Percentiles rank a stretch among this genome's conserved stretches.
Conservation (phyloP, 2,797 vertebrate species). For the Eulemur mongoz region DNA sequence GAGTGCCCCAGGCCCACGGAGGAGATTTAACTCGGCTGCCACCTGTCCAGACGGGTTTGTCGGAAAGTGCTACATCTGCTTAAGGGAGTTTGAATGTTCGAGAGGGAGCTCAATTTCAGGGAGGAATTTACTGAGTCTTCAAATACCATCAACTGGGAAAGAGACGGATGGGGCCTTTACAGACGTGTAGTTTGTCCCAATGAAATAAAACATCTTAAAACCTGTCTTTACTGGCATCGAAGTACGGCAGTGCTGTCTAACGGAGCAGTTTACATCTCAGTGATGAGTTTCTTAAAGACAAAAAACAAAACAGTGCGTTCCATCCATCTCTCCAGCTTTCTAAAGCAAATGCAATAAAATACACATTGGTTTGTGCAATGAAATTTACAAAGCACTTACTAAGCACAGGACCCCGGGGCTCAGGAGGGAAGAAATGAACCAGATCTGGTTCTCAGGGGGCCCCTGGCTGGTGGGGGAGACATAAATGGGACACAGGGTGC, state of each 20-base stretch:
- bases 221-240: not conserved
- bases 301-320: not conserved
- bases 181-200: constrained; percentile 27
- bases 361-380: not conserved
- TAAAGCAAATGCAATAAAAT: not conserved
- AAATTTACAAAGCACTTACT: not conserved
- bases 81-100: constrained; percentile 57
- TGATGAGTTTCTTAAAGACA: not conserved
- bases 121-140: constrained; percentile 67
- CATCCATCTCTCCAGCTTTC: not conserved
- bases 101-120: constrained; percentile 30
- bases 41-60: constrained; percentile 43
- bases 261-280: not conserved
- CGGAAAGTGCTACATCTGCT: constrained; percentile 52
- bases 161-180: constrained; percentile 55
- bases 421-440: not conserved
- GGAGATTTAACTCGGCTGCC: constrained; percentile 41
- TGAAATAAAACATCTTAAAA: constrained; percentile 65
- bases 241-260: not conserved
- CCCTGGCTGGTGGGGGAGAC: not conserved
- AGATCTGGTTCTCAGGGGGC: not conserved
- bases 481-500: accelerated
- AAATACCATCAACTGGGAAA: constrained; percentile 60
- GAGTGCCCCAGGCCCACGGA: not conserved
- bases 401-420: not conserved